Percentiles rank a stretch among this genome's conserved stretches.
Evolutionary conservation across 1,140 invertebrate species (phyloP).

Genomic region (Cherax destructor): DNA sequence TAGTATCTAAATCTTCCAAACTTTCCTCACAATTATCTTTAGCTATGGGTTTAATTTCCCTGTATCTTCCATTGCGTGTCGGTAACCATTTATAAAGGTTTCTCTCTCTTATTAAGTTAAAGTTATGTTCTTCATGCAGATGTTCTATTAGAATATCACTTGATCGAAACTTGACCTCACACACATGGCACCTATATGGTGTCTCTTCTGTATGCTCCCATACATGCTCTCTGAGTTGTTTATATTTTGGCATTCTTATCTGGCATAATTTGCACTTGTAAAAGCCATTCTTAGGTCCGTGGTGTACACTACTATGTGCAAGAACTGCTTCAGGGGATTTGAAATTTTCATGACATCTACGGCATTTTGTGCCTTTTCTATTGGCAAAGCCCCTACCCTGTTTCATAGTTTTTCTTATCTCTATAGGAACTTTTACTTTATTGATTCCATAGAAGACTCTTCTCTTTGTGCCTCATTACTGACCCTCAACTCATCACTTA

Average conservation of each 20-base stretch:
- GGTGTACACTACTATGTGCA: slow-evolving; percentile 59
- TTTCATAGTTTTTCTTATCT: background rate
- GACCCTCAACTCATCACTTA: background rate
- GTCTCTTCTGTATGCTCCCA: slow-evolving; percentile 57
- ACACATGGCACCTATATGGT: slow-evolving; percentile 51
- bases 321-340: slow-evolving; percentile 39
- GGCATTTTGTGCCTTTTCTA: slow-evolving; percentile 38
- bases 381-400: background rate
- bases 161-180: slow-evolving; percentile 23
- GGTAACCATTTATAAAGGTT: slow-evolving; percentile 57
- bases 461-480: background rate
- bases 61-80: slow-evolving; percentile 52
- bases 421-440: background rate
- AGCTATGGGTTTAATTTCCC: slow-evolving; percentile 21
- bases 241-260: slow-evolving; percentile 29
- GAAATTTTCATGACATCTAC: slow-evolving; percentile 48
- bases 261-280: slow-evolving; percentile 60
- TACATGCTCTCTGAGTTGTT: slow-evolving; percentile 52
- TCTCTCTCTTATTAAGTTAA: slow-evolving; percentile 28
- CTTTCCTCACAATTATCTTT: slow-evolving; percentile 43
- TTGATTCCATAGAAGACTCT: background rate
- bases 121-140: slow-evolving; percentile 6
- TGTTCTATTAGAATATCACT: slow-evolving; percentile 49
- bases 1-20: slow-evolving; percentile 39
- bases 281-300: slow-evolving; percentile 61